These are phyloP conservation scores for Nephotettix cincticeps DNA, from an alignment of 1,140 invertebrate genomes.

Conservation along the genomic window DNA sequence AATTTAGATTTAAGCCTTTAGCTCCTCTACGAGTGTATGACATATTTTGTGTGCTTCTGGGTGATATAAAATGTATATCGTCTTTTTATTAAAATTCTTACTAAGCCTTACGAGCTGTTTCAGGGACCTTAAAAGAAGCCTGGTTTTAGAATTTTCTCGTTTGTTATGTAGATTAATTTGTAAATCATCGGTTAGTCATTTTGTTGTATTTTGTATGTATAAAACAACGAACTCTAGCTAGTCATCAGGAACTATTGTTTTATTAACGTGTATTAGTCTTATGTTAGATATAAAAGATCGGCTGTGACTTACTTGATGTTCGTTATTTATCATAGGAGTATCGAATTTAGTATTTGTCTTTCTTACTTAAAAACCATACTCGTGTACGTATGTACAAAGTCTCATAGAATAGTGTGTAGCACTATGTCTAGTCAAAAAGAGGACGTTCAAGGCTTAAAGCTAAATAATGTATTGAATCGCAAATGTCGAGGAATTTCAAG, in stretches of 20 bases:
- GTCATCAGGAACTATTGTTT: neutral
- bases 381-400: slow-evolving; percentile 10
- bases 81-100: too few species aligned
- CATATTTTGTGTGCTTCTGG: too few species aligned
- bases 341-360: neutral
- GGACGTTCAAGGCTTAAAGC: slow-evolving; percentile 10
- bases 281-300: slow-evolving; percentile 10
- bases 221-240: neutral
- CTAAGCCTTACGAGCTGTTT: too few species aligned
- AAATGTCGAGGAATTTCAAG: neutral
- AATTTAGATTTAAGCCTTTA: slow-evolving; percentile 19
- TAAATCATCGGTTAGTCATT: neutral
- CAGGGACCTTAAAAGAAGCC: too few species aligned
- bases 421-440: neutral
- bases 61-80: too few species aligned
- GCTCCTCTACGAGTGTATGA: neutral
- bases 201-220: neutral
- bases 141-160: neutral
- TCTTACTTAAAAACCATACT: neutral
- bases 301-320: slow-evolving; percentile 6
- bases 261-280: neutral
- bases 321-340: slow-evolving; percentile 12
- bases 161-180: neutral
- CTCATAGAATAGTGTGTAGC: slow-evolving; percentile 9
- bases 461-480: neutral